phyloP scores from a whole-genome alignment of 2,113 vertebrate species.

The Oreocharis arfaki region DNA sequence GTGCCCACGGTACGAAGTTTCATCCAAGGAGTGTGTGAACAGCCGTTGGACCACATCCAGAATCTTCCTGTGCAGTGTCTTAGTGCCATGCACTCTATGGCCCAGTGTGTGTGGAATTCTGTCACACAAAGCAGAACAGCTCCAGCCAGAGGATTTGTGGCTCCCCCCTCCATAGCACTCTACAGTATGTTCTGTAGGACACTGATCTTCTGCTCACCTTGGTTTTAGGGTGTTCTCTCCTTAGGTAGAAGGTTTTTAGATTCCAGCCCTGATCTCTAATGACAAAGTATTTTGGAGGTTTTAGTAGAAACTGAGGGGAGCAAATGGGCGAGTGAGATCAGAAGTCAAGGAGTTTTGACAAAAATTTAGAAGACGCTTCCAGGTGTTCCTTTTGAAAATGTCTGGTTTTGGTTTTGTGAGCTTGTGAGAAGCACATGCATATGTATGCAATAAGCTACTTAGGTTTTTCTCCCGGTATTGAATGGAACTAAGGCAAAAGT shows the following conservation, averaged over 20 bases:
- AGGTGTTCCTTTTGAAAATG: neutral
- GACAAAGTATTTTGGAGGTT: neutral
- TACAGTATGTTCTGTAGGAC: neutral
- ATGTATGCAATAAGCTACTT: neutral
- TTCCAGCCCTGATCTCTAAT: neutral
- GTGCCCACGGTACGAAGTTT: neutral
- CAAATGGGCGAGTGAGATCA: neutral
- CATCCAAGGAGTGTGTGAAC: neutral
- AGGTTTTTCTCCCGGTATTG: neutral
- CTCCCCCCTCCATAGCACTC: neutral
- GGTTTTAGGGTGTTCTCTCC: neutral
- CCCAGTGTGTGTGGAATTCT: neutral
- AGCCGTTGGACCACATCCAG: neutral
- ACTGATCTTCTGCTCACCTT: neutral
- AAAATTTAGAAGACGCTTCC: neutral
- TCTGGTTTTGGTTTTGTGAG: neutral
- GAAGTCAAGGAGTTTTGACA: neutral
- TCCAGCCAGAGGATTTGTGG: neutral
- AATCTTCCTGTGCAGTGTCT: neutral
- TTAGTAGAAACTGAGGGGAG: neutral
- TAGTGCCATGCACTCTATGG: neutral
- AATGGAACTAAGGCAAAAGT: neutral
- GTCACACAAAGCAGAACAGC: neutral
- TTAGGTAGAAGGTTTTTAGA: neutral
- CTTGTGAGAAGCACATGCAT: neutral